Base-by-base conservation (phyloP, 2,888 invertebrate species). In the Erebia epiphron region DNA sequence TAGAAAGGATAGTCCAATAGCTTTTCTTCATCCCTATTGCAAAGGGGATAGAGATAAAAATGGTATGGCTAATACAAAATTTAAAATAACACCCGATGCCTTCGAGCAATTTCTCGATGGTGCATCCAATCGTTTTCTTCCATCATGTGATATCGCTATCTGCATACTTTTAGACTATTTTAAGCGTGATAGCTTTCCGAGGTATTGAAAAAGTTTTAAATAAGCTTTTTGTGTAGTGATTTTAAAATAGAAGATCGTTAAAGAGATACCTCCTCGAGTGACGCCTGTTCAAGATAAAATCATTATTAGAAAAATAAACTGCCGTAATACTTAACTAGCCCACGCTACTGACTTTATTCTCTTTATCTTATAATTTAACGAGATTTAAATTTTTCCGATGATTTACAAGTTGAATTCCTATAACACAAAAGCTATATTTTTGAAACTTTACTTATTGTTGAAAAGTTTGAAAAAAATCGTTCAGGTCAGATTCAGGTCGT, bases 11-110 rank as follows among this genome's bases (percentile, higher is more conserved):
- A 72, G 70, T 67, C 68, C 60, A 16, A 57, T 49, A 71, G 64
- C 52, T 26, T 56, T 41, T 9, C 71, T 75, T 74, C 69, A 74
- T 67, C 79, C 79, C 81, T 83, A 82, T 79, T 71, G 57, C 77
- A 18, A 67, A 73, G 14, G 76, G 41, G 18, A 67, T 80, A 84
- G 78, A 76, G 81, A 77, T 77, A 68, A 77, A 71, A 82, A 79
- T 83, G 10, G 50, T 8, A 52, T 46, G 62, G 58, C 65, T 50
- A 56, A n/a, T 60, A 57, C 49, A 62, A 64, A 66, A 65, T 72
- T 72, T 74, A 68, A 73, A 70, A 73, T 68, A 73, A 72, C 71
- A 70, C 69, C 58, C 56, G 67, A 70, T 75, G 75, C 75, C 72
- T 26, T 63, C 49, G 71, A 74, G 75, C 74, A 73, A 74, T 77